phyloP scores from a whole-genome alignment of 2,888 invertebrate genomes.

The Mythimna loreyi region DNA sequence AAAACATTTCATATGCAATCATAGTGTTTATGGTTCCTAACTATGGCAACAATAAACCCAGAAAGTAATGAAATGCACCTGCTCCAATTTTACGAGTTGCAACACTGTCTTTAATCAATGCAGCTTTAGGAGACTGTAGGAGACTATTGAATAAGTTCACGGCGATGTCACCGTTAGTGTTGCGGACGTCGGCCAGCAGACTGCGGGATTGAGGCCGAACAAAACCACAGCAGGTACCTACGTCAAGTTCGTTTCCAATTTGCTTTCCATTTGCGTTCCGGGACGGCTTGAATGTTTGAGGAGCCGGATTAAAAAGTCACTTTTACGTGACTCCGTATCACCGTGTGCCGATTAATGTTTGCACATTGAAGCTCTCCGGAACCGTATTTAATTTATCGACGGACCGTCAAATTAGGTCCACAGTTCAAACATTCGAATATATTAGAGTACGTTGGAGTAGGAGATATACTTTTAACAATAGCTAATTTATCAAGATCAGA shows the following conservation, averaged over 20 bases:
- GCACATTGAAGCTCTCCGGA: slow-evolving; percentile 34
- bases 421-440: neutral
- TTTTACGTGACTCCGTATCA: slow-evolving; percentile 61
- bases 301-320: slow-evolving; percentile 72
- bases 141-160: slow-evolving; percentile 61
- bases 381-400: slow-evolving; percentile 28
- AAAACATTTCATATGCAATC: neutral
- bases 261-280: slow-evolving; percentile 76
- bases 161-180: slow-evolving; percentile 71
- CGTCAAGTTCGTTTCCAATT: slow-evolving; percentile 77
- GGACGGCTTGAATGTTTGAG: slow-evolving; percentile 68
- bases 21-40: neutral
- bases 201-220: slow-evolving; percentile 65
- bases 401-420: slow-evolving; percentile 26
- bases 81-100: neutral
- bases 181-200: slow-evolving; percentile 51
- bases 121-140: slow-evolving; percentile 8
- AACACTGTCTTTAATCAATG: slow-evolving; percentile 25
- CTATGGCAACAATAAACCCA: neutral
- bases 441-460: neutral
- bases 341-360: slow-evolving; percentile 53
- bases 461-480: slow-evolving; percentile 19
- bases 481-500: slow-evolving; percentile 13
- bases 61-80: neutral
- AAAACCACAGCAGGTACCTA: slow-evolving; percentile 60